Base-by-base conservation (phyloP, 2,113 vertebrate species). In the Pteruthius melanotis region DNA sequence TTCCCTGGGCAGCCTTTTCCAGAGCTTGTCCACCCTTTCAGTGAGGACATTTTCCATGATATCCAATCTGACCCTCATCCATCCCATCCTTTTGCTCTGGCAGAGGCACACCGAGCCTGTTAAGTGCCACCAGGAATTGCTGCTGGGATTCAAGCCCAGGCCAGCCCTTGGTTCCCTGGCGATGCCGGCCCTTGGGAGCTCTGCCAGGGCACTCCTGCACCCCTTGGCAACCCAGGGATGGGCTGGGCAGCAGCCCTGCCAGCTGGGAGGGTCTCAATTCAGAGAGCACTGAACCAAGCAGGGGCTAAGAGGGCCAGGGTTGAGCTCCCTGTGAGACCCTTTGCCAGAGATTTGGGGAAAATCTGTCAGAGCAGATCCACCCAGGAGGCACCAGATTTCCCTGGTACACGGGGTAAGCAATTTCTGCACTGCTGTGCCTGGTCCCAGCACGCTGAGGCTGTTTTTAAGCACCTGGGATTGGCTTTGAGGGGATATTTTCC, bases 401-500 rank as follows among this genome's bases (percentile, higher is more conserved):
- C 61, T 37, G 59, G 71, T 81, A 76, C 4, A 15, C 0, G 1
- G 66, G 27, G 22, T 4, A 4, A 80, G 49, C 28, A 11, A 2
- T 31, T 59, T 35, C 37, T 63, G 68, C 69, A 37, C 76, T 39
- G 30, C 75, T 30, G 37, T 18, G 10, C n/a, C 49, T 4, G 8
- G 35, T 15, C 31, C 16, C 86, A 83, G 33, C 17, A 42, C 44
- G 56, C 28, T 70, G 20, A 40, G 56, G 33, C 57, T 91, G 53
- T 0, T 44, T 76, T 19, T 20, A 4, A 2, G 11, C n/a, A 13
- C 23, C 45, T 56, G 23, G 50, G 3, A 15, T 1, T 30, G 7
- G 33, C 61, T 84, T 40, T 30, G 35, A 26, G 33, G 61, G 10
- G 15, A 1, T 17, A 35, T 75, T 87, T 50, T 0, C 15, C 30